Conservation (phyloP, 1,140 invertebrate genomes). For the Diabrotica virgifera region DNA sequence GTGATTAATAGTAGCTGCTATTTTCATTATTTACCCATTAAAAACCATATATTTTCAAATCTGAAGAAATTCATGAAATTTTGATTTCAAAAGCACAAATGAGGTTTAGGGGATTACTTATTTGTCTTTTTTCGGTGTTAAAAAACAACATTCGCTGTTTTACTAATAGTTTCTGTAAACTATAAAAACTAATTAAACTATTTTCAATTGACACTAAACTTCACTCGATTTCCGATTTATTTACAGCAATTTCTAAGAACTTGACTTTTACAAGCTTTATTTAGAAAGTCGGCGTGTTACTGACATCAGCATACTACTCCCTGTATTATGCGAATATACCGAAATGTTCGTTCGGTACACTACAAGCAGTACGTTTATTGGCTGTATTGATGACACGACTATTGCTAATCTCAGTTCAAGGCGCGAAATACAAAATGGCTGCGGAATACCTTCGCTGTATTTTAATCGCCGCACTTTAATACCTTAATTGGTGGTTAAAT, state of each 20-base stretch:
- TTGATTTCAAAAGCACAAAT: conserved; percentile 41
- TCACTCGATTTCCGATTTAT: conserved; percentile 26
- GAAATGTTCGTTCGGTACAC: conserved; percentile 17
- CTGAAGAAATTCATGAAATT: conserved; percentile 17
- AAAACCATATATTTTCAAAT: neutral
- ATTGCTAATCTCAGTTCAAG: conserved; percentile 30
- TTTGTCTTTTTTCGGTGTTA: no score
- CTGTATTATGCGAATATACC: conserved; percentile 17
- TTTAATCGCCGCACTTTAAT: no score
- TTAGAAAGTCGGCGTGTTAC: no score
- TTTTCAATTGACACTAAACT: conserved; percentile 25
- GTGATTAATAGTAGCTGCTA: neutral
- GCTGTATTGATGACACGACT: no score
- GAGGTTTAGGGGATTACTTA: conserved; percentile 44
- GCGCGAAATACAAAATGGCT: conserved; percentile 42
- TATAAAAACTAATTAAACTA: conserved; percentile 14
- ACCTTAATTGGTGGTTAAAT: conserved; percentile 28
- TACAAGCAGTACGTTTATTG: no score
- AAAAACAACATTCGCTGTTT: no score
- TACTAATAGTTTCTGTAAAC: conserved; percentile 28
- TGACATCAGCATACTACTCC: conserved; percentile 28
- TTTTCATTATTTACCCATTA: neutral
- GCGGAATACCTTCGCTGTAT: conserved; percentile 35
- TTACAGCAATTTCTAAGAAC: conserved; percentile 27
- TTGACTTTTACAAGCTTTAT: conserved; percentile 29